Percentiles rank a stretch among this genome's conserved stretches.
phyloP scores from a whole-genome alignment of 2,113 vertebrate genomes.

The Osmerus eperlanus region DNA sequence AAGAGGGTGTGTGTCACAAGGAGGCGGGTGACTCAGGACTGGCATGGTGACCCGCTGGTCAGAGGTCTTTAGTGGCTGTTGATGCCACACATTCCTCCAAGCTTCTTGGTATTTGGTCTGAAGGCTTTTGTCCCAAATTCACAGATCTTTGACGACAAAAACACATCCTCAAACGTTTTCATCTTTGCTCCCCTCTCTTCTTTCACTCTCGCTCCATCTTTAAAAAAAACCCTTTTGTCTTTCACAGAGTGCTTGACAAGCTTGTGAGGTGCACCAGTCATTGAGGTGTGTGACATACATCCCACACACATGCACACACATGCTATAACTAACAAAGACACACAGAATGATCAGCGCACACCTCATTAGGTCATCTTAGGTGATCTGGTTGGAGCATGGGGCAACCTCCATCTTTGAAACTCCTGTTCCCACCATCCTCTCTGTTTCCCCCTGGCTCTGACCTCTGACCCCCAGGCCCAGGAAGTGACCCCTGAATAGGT shows the following conservation, averaged over 20 bases:
- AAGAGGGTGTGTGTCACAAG: neutral
- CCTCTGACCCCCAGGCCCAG: conserved; percentile 58
- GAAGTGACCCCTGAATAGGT: conserved; percentile 62
- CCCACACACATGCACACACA: neutral
- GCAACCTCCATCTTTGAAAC: conserved; percentile 41
- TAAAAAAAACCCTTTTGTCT: neutral
- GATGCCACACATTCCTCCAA: neutral
- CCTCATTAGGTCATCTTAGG: conserved; percentile 62
- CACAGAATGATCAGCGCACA: conserved; percentile 45
- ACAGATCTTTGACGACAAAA: neutral
- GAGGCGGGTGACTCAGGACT: neutral
- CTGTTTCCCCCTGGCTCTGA: conserved; percentile 25
- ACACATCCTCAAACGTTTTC: neutral
- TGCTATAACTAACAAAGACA: too few species aligned
- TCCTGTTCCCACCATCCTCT: conserved; percentile 28
- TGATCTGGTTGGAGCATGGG: conserved; percentile 40
- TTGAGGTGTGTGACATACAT: neutral
- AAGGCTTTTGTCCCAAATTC: too few species aligned
- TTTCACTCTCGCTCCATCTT: conserved; percentile 24
- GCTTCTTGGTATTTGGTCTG: too few species aligned
- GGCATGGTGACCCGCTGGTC: too few species aligned
- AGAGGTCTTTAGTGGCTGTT: too few species aligned
- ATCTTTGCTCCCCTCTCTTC: neutral
- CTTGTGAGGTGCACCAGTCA: neutral
- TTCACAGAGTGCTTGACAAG: neutral